Evolutionary conservation across 2,888 invertebrate species (phyloP), one percentile per base, ranked within the genome.

Genomic region (Gryllus longicercus): DNA sequence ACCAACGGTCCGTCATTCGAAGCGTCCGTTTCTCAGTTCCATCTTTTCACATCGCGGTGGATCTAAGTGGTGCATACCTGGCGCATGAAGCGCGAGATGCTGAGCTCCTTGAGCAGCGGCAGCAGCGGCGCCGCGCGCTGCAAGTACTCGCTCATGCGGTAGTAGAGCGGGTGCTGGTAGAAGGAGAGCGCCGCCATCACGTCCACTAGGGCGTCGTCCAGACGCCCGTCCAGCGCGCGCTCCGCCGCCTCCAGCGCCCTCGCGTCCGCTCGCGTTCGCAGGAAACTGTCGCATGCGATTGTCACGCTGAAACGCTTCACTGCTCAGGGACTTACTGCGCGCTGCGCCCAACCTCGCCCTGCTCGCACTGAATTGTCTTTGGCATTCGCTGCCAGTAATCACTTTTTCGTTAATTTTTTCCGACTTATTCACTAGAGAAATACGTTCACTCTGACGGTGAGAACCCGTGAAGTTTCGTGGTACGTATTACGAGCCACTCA

Each of bases 101-200:
- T 79, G 49, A 79, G 75, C 10, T 14, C 75, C 12, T 23, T 16
- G 12, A 79, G 75, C 16, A 49, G 76, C 11, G 82, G 79, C 14
- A 85, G 79, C 2, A 83, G 78, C 11, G 78, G 78, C 25, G 77
- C 78, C 21, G 81, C 82, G 12, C 82, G 81, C 16, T 83, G 75
- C 11, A 85, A 74, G 76, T 83, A 82, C 23, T 81, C 25, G 0
- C 79, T 79, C 83, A 84, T 84, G 79, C 83, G 79, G 51, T 75
- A 80, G 79, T 84, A 85, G 11, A 82, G 78, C 1, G 84, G 85
- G 75, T 84, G 83, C 74, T 84, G 84, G 50, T 84, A 83, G 21
- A 82, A 49, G 50, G 83, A 81, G 77, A 85, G 81, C 11, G 83
- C 82, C 51, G 82, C 83, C 51, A 84, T 76, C 75, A 84, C 83